phyloP scores from a whole-genome alignment of 2,113 vertebrate species.

The Pristiophorus japonicus region DNA sequence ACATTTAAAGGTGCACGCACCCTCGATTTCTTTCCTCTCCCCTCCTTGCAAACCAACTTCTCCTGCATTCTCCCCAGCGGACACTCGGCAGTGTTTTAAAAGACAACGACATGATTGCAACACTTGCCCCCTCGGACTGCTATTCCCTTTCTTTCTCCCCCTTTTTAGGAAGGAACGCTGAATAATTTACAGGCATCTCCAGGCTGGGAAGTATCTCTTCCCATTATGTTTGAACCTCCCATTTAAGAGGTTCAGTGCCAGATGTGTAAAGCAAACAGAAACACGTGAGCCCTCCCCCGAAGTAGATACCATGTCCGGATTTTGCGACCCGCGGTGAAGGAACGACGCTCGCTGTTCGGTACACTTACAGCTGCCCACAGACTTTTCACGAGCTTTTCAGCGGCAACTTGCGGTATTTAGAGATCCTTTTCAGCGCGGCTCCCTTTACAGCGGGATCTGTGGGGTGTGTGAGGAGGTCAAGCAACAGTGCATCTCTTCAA shows the following conservation, averaged over 20 bases:
- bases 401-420: no score
- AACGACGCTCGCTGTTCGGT: no score
- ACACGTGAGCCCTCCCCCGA: no score
- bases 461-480: no score
- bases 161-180: neutral
- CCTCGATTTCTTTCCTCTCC: no score
- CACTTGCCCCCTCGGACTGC: neutral
- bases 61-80: neutral
- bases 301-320: neutral
- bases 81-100: neutral
- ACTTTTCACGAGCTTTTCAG: no score
- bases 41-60: neutral
- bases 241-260: neutral
- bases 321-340: no score
- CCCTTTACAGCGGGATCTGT: neutral
- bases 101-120: neutral
- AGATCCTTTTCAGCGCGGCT: neutral
- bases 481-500: neutral
- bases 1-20: constrained; percentile 8
- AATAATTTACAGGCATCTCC: neutral
- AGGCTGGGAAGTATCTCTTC: neutral
- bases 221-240: neutral
- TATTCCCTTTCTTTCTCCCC: neutral
- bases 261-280: neutral
- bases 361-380: no score